These are phyloP conservation scores for Phalacrocorax carbo DNA, from an alignment of 2,113 vertebrate species.

Conservation along the genomic window DNA sequence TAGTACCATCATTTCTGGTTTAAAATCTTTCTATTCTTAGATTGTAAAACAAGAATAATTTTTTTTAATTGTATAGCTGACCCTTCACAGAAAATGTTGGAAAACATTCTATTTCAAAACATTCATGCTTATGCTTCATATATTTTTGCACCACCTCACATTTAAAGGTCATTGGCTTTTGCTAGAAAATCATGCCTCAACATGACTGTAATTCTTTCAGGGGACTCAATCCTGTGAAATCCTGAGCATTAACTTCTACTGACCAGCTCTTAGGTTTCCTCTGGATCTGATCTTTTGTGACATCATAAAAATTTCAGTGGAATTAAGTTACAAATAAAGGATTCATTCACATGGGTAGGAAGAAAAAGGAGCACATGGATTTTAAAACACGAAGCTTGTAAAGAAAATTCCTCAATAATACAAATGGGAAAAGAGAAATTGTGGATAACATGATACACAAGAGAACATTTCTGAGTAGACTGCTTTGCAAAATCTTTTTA, in stretches of 20 bases:
- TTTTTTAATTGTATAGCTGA: not conserved
- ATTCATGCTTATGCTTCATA: constrained; percentile 16
- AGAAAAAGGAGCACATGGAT: not conserved
- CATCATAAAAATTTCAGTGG: not conserved
- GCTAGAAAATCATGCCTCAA: constrained; percentile 8
- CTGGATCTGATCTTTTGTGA: not conserved
- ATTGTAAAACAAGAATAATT: not conserved
- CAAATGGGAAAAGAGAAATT: not conserved
- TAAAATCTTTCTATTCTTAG: constrained; percentile 19
- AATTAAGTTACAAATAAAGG: not conserved
- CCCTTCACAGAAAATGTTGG: constrained; percentile 27
- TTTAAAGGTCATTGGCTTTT: constrained; percentile 13
- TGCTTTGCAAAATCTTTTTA: not conserved
- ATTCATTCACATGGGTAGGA: not conserved
- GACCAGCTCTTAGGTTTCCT: not conserved
- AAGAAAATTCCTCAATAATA: not conserved
- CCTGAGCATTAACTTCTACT: not conserved
- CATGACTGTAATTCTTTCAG: not conserved
- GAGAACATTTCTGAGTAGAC: not conserved
- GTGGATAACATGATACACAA: not conserved
- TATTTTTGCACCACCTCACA: constrained; percentile 5
- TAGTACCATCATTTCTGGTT: not conserved
- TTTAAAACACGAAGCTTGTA: not conserved
- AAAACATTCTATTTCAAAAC: constrained; percentile 51
- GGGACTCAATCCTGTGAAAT: not conserved